Conservation (phyloP, 1,140 invertebrate species). For the Helicoverpa armigera region DNA sequence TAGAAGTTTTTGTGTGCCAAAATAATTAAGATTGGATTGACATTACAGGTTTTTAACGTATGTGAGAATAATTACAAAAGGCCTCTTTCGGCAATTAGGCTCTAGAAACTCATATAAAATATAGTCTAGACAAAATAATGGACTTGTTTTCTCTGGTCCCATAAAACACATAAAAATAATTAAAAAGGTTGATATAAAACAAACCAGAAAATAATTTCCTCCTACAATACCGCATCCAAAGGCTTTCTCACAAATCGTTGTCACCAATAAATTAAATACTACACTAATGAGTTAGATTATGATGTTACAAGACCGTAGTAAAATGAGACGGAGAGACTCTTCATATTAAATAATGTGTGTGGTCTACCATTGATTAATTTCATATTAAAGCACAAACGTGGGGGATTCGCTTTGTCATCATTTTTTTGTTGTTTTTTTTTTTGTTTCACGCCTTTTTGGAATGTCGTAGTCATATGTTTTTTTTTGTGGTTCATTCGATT, state of each 20-base stretch:
- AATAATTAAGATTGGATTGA: no score
- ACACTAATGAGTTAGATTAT: conserved; percentile 78
- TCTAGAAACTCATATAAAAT: no score
- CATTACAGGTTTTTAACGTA: no score
- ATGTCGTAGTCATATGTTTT: neutral
- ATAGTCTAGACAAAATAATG: no score
- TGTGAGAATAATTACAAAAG: no score
- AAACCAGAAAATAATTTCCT: no score
- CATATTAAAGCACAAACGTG: neutral
- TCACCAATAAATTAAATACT: conserved; percentile 70
- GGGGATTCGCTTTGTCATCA: conserved; percentile 9
- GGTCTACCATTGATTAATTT: conserved; percentile 21
- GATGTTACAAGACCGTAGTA: conserved; percentile 50
- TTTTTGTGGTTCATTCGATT: neutral
- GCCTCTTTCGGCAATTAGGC: no score
- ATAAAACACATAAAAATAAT: no score
- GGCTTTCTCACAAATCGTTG: conserved; percentile 10
- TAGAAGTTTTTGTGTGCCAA: no score
- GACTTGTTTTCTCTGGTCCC: no score
- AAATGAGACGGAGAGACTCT: neutral
- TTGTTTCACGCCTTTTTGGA: neutral
- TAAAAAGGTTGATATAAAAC: no score
- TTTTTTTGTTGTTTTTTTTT: conserved; percentile 24
- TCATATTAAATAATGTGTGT: neutral
- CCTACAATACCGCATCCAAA: conserved; percentile 44